Evolutionary conservation across 1,140 invertebrate species (phyloP), one percentile per base, ranked within the genome.

Genomic region (Drosophila setifemur): DNA sequence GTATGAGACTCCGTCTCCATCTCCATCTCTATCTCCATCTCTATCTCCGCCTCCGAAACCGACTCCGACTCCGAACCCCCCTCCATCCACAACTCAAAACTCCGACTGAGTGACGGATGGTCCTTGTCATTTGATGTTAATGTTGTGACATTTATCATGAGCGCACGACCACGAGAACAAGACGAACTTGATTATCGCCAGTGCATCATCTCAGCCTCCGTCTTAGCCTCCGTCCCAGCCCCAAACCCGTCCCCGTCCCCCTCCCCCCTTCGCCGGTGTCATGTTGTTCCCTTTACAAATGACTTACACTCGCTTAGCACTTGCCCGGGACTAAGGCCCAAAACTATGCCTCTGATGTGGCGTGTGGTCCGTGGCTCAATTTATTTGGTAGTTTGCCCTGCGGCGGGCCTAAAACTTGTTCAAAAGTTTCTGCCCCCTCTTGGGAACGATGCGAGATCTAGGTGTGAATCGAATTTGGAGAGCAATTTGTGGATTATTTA

Each of bases 141-240:
- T 89, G 88, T 89, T 89, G 83, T 89, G 88, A 89, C 88, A 89
- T 89, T 89, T 89, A 89, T 89, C 88, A 89, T 89, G 68, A 81
- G 83, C 88, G 72, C 68, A 69, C 70, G 86, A 75, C 85, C 64
- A 88, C 53, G 82, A 86, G 71, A 86, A 86, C 82, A 86, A 86
- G 81, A 81, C 81, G 76, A 77, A 82, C 82, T 81, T 87, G 82
- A 87, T 87, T 87, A 87, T 82, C 76, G 69, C 70, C 81, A 86
- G 79, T 85, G 79, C 79, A 85, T 85, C 79, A 85, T 85, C 81
- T 83, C 64, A 28, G 58, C 54, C 57, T 52, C 71, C 55, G 64
- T 66, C 40, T 64, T 43, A 76, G 79, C 71, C 75, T 85, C 42
- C 12, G 58, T 49, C 57, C 64, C 29, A 76, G 67, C 48, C 47